Evolutionary conservation across 2,113 vertebrate species (phyloP), one percentile per base, ranked within the genome.

Genomic region (Puffinus mauretanicus): DNA sequence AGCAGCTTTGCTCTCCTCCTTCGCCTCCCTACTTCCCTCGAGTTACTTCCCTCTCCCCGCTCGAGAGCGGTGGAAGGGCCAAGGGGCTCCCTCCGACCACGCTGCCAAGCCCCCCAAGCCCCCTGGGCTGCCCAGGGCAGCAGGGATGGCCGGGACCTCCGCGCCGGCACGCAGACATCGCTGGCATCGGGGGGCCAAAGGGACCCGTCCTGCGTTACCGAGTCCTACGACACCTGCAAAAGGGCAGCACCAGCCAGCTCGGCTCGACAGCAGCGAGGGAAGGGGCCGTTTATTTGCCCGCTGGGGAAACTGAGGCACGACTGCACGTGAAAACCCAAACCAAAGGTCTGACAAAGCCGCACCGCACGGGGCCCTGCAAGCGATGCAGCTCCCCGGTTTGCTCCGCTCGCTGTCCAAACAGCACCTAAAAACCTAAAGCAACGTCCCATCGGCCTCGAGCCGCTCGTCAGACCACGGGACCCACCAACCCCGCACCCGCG

Each of bases 381-480:
- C 3, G 1, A 40, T 6, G 32, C 47, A 26, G 51, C 51, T 54
- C 22, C 46, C 60, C 29, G 1, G 3, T 18, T 47, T 18, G 30
- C 54, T 62, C 80, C 0, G 3, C 29, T 76, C 5, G 2, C 40
- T n/a, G 21, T 27, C 42, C n/a, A 55, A 78, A 40, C 44, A 24
- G 0, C 0, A 73, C n/a, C 79, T 22, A 26, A 93, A 84, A 82
- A 13, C 79, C 52, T 32, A 30, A 93, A 64, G 44, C 32, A 58
- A 30, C 12, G 26, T 10, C 40, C 51, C 52, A 15, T 21, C 9
- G 3, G 4, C 70, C 69, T 54, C 16, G 1, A 88, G 58, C 15
- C 2, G 5, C 69, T n/a, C 24, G 0, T 30, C 29, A 46, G 38
- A 21, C 0, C 0, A 2, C 16, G 6, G 72, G 47, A 72, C 55